Evolutionary conservation across 2,113 vertebrate species (phyloP), one percentile per base, ranked within the genome.

Genomic region (Xyrauchen texanus): DNA sequence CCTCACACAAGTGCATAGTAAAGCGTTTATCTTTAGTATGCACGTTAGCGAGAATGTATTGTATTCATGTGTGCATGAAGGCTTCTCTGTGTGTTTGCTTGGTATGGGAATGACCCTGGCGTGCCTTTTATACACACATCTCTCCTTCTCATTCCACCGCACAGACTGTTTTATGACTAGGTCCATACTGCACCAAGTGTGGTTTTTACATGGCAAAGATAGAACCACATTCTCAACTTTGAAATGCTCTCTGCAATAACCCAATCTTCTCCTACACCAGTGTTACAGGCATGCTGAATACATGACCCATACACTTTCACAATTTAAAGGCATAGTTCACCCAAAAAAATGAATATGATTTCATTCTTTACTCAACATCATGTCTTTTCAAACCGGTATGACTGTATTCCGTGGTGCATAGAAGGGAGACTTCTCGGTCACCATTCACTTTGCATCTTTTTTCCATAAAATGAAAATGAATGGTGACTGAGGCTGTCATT

Each of bases 91-190:
- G 21, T 77, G 61, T 74, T 61, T 76, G 81, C 88, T 92, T 87
- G 86, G 88, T 91, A 84, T 83, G 89, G 92, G 92, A 90, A 87
- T 88, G 85, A 78, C 88, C 90, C 90, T 87, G 87, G 91, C 84
- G 90, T 92, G 91, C 90, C 92, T 92, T 93, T 90, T 89, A 90
- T 73, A 67, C 61, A 57, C 53, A 42, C 73, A 42, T 66, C 83
- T 58, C 79, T n/a, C n/a, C n/a, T 84, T 81, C 51, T 68, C 79
- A 80, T 85, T 82, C 83, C 76, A 78, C 46, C n/a, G 55, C 49
- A 55, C 58, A 63, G 63, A 74, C 62, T 34, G 64, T 62, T 34
- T 60, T 51, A 61, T 7, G 6, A 58, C 53, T 34, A 55, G 49
- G 69, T 72, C 61, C 88, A 86, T 87, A 89, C 7, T 90, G 90